Percentiles rank a stretch among this genome's conserved stretches.
Evolutionary conservation across 2,113 vertebrate genomes (phyloP).

Genomic region (Cephalopterus ornatus): DNA sequence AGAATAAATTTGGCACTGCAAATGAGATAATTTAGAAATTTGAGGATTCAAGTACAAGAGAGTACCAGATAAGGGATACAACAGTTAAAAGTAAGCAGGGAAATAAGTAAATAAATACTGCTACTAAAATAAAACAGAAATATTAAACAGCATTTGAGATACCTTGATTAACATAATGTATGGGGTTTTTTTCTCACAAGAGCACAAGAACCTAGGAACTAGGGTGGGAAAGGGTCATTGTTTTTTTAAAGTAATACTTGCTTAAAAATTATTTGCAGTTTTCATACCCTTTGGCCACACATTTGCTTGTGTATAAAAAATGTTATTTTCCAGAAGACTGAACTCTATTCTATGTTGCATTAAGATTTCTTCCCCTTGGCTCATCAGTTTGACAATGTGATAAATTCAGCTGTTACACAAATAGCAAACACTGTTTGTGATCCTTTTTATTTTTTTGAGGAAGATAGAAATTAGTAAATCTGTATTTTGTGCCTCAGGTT

Average conservation of each 20-base stretch:
- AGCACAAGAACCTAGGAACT: neutral
- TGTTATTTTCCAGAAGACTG: neutral
- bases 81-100: neutral
- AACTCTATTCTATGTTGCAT: neutral
- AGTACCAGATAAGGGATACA: neutral
- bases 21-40: neutral
- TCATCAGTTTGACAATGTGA: neutral
- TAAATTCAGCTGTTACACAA: neutral
- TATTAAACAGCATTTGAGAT: neutral
- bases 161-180: neutral
- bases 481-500: neutral
- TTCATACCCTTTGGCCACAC: neutral
- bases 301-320: neutral
- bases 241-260: neutral
- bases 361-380: neutral
- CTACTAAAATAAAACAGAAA: neutral
- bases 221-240: accelerated
- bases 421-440: neutral
- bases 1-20: neutral
- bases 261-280: neutral
- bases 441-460: neutral
- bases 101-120: neutral
- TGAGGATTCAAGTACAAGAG: neutral
- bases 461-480: neutral
- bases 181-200: neutral